A percentile compares a stretch with the other conserved stretches of the same genome.
Evolutionary conservation across 2,888 invertebrate genomes (phyloP).

Genomic region (Sinelater perroti): DNA sequence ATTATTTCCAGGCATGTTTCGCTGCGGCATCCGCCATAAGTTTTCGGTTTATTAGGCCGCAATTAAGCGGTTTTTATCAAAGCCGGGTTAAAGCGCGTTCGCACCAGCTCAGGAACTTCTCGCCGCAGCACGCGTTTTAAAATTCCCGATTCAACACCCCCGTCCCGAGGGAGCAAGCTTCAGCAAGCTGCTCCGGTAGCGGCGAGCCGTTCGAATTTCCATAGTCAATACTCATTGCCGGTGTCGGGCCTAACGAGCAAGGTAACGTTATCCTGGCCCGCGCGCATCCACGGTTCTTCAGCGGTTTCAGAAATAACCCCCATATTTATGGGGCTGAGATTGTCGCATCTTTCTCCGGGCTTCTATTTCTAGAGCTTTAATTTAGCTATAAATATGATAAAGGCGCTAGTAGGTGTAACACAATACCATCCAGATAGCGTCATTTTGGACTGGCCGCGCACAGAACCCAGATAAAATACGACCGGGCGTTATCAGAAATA

Average conservation of each 20-base stretch:
- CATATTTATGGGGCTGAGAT: not conserved
- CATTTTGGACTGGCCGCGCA: conserved; percentile 15
- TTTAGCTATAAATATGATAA: conserved; percentile 14
- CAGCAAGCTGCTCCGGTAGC: not conserved
- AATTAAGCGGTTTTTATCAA: too few relatives aligned
- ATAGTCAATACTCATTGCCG: conserved; percentile 7
- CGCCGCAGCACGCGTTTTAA: too few relatives aligned
- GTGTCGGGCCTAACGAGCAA: not conserved
- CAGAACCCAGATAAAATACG: conserved; percentile 23
- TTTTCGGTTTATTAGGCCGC: conserved; percentile 7
- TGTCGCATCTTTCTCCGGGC: not conserved
- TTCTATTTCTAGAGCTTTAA: not conserved
- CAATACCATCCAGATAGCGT: conserved; percentile 18
- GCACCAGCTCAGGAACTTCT: too few relatives aligned
- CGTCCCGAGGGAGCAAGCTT: not conserved
- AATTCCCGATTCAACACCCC: conserved; percentile 1
- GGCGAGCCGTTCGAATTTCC: not conserved
- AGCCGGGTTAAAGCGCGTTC: too few relatives aligned
- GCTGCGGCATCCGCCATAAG: not conserved
- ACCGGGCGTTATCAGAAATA: conserved; percentile 27
- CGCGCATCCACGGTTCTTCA: not conserved
- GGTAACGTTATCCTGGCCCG: not conserved
- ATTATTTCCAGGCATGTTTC: conserved; percentile 1
- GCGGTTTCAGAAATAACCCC: not conserved
- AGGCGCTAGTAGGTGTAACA: conserved; percentile 9